These are phyloP conservation scores for Melieria crassipennis DNA, from an alignment of 2,888 invertebrate genomes.

Conservation along the genomic window DNA sequence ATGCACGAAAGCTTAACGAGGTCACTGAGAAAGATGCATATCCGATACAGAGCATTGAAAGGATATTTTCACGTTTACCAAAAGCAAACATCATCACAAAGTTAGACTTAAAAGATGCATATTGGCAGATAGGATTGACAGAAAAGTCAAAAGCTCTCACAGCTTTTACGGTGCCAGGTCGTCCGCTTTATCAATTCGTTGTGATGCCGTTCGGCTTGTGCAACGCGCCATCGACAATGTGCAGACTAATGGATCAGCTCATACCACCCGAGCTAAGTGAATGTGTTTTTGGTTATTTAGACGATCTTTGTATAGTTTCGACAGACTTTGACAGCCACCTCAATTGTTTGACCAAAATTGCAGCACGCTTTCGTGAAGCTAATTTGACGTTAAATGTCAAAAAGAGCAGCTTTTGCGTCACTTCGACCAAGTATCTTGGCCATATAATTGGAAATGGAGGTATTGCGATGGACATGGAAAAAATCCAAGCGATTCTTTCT, in stretches of 20 bases:
- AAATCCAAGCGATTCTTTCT: conserved; percentile 24
- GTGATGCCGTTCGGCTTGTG: conserved; percentile 39
- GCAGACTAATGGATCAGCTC: conserved; percentile 35
- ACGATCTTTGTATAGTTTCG: conserved; percentile 16
- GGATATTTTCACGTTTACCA: conserved; percentile 34
- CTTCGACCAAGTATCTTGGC: conserved; percentile 29
- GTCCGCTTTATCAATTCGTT: conserved; percentile 41
- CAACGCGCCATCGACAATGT: conserved; percentile 14
- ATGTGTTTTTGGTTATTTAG: conserved; percentile 35
- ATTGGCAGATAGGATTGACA: conserved; percentile 39
- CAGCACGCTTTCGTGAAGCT: conserved; percentile 27
- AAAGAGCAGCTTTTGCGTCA: conserved; percentile 13
- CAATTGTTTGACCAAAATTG: conserved; percentile 10
- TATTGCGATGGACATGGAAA: conserved; percentile 38
- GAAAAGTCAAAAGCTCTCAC: conserved; percentile 33
- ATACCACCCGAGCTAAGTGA: conserved; percentile 35
- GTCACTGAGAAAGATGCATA: conserved; percentile 46
- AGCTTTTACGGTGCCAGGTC: conserved; percentile 38
- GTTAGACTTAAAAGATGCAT: conserved; percentile 40
- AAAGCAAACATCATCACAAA: conserved; percentile 35
- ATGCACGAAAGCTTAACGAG: conserved; percentile 49
- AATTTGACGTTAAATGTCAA: conserved; percentile 32
- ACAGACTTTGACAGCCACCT: too few species aligned
- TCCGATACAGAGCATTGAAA: conserved; percentile 39
- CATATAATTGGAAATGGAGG: conserved; percentile 34